phyloP scores from a whole-genome alignment of 2,797 vertebrate species.

The Acrossocheilus fasciatus region DNA sequence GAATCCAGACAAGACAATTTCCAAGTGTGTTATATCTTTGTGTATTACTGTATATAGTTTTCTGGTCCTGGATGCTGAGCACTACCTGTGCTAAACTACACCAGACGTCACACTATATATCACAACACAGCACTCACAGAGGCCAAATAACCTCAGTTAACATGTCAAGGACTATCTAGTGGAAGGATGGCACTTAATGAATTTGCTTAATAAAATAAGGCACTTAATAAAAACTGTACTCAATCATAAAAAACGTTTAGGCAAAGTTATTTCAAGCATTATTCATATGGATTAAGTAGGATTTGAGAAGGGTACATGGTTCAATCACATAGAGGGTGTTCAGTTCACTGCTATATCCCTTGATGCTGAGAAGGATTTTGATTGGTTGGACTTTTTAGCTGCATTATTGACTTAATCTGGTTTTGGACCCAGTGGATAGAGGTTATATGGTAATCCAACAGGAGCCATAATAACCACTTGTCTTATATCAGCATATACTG shows the following conservation, averaged over 20 bases:
- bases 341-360: slow-evolving; percentile 3
- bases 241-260: neutral
- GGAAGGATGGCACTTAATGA: neutral
- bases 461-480: neutral
- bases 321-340: slow-evolving; percentile 4
- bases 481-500: neutral
- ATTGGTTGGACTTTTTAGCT: neutral
- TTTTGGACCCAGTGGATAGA: slow-evolving; percentile 1
- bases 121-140: neutral
- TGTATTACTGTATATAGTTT: neutral
- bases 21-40: neutral
- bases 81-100: neutral
- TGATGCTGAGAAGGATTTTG: slow-evolving; percentile 18
- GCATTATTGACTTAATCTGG: slow-evolving; percentile 14
- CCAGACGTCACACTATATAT: neutral
- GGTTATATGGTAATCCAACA: slow-evolving; percentile 4
- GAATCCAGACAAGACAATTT: neutral
- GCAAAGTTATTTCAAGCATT: slow-evolving; percentile 20
- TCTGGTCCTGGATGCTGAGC: neutral
- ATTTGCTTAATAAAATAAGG: slow-evolving; percentile 1
- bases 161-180: slow-evolving; percentile 5
- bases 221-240: neutral
- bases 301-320: slow-evolving; percentile 19
- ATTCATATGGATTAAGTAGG: slow-evolving; percentile 5
- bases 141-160: neutral